Conservation (phyloP, 2,888 invertebrate species). For the Timema cristinae region DNA sequence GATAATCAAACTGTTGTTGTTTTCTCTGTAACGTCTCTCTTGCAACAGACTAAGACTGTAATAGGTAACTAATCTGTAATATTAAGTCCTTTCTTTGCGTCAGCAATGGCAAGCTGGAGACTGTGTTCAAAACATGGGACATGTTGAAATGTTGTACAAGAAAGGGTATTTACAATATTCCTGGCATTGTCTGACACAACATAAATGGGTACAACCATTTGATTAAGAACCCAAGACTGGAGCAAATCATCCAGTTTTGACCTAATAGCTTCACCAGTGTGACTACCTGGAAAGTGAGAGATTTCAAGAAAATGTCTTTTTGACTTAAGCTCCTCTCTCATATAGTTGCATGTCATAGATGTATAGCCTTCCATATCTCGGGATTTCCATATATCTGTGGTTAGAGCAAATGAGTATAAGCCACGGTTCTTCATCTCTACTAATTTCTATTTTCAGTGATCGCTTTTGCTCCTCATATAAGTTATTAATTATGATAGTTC, state of each 20-base stretch:
- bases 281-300: too few species aligned
- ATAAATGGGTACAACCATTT: slow-evolving; percentile 9
- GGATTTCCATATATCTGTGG: slow-evolving; percentile 19
- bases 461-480: slow-evolving; percentile 14
- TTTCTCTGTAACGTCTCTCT: slow-evolving; percentile 8
- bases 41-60: slow-evolving; percentile 15
- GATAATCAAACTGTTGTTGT: not conserved
- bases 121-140: slow-evolving; percentile 15
- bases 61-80: not conserved
- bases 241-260: not conserved
- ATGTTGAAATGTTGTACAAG: slow-evolving; percentile 12
- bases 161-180: slow-evolving; percentile 8
- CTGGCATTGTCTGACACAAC: slow-evolving; percentile 19
- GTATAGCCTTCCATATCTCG: slow-evolving; percentile 15
- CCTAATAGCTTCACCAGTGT: too few species aligned
- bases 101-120: slow-evolving; percentile 14
- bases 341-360: slow-evolving; percentile 10
- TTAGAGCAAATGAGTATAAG: too few species aligned
- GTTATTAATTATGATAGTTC: not conserved
- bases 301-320: slow-evolving; percentile 6
- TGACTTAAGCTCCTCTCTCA: not conserved
- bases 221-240: slow-evolving; percentile 4
- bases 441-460: not conserved
- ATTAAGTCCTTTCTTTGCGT: too few species aligned
- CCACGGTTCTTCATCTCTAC: too few species aligned